phyloP scores from a whole-genome alignment of 2,797 vertebrate species.

The Sebastes umbrosus region DNA sequence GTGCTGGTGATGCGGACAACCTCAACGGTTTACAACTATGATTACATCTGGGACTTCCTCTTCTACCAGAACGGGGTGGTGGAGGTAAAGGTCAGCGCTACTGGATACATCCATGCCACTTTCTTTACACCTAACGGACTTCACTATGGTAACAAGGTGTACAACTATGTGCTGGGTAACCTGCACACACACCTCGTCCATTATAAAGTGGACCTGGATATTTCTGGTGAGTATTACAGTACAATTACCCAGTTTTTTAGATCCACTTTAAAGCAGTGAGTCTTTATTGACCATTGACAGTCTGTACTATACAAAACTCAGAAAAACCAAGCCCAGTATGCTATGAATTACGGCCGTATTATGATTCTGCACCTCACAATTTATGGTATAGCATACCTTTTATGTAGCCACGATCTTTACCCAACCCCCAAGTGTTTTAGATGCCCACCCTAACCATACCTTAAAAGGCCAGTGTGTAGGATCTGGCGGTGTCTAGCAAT shows the following conservation, averaged over 20 bases:
- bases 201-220: conserved; percentile 94
- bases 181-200: conserved; percentile 94
- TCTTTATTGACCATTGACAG: not conserved
- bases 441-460: not conserved
- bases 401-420: not conserved
- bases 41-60: conserved; percentile 95
- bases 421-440: not conserved
- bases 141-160: conserved; percentile 86
- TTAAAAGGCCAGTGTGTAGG: not conserved
- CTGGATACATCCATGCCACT: conserved; percentile 91
- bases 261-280: not conserved
- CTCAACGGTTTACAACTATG: conserved; percentile 95
- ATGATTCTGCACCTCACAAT: not conserved
- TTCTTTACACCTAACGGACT: conserved; percentile 90
- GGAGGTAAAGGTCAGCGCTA: conserved; percentile 91
- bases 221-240: conserved; percentile 83
- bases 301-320: not conserved
- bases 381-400: not conserved
- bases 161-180: conserved; percentile 89
- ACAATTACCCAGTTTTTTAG: not conserved
- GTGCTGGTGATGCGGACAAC: conserved; percentile 90
- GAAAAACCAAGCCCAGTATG: not conserved
- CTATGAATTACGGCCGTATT: not conserved
- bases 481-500: too few relatives aligned
- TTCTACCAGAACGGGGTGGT: conserved; percentile 93